Evolutionary conservation across 2,113 vertebrate genomes (phyloP).

Genomic region (Ivindomyrus marchei): DNA sequence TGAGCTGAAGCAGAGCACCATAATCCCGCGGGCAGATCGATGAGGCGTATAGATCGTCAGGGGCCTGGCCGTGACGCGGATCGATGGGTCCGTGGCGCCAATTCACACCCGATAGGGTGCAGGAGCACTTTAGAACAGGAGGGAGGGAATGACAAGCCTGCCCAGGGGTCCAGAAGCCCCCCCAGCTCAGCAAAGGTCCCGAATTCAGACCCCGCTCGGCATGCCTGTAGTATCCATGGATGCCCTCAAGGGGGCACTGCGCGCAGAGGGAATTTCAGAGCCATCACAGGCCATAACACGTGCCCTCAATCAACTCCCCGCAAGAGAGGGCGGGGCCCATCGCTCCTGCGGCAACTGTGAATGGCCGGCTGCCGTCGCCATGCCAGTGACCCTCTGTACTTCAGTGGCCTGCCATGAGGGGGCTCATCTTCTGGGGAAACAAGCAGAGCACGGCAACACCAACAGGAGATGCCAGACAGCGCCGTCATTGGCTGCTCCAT

Average conservation of each 20-base stretch:
- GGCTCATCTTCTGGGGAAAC: background rate
- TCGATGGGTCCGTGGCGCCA: background rate
- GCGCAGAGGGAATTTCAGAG: background rate
- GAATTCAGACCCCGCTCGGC: background rate
- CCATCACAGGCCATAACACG: background rate
- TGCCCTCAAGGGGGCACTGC: background rate
- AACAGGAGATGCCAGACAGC: background rate
- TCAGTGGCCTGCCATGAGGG: background rate
- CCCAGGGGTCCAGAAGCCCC: background rate
- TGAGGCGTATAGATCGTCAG: background rate
- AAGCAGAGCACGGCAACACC: background rate
- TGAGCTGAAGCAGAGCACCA: background rate
- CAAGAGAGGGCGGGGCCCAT: background rate
- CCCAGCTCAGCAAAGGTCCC: background rate
- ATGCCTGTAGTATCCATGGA: background rate
- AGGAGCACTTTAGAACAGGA: background rate
- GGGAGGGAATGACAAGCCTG: background rate
- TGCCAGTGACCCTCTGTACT: too few relatives aligned
- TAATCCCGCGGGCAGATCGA: background rate
- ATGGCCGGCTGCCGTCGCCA: background rate
- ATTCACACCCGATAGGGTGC: background rate
- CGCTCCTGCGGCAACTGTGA: background rate
- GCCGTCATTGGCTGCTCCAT: background rate
- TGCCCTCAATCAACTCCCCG: background rate
- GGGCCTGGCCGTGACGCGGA: background rate